Evolutionary conservation across 2,113 vertebrate species (phyloP).

Genomic region (Lathamus discolor): DNA sequence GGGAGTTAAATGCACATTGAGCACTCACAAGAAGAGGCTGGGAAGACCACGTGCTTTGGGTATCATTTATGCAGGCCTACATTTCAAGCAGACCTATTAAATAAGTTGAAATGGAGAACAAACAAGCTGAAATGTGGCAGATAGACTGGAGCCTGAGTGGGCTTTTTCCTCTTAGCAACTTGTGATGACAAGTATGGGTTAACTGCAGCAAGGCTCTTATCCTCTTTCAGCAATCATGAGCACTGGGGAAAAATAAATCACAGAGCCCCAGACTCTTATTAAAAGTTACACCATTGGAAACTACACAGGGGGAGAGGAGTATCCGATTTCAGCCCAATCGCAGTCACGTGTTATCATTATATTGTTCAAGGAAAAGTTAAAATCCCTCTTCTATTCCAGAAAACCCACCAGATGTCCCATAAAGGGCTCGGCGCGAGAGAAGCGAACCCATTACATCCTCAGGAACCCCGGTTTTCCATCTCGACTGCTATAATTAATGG

Average conservation of each 20-base stretch:
- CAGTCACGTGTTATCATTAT: constrained; percentile 18
- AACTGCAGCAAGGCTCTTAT: constrained; percentile 45
- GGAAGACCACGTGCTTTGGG: neutral
- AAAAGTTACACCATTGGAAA: constrained; percentile 64
- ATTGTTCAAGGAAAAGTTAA: constrained; percentile 56
- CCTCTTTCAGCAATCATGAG: constrained; percentile 52
- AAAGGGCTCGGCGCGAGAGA: neutral
- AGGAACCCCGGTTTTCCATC: neutral
- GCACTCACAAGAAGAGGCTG: neutral
- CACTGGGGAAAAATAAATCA: constrained; percentile 69
- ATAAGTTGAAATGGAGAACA: neutral
- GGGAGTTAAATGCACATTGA: neutral
- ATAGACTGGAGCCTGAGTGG: neutral
- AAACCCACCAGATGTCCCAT: constrained; percentile 28
- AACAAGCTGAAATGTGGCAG: neutral
- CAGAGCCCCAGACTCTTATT: constrained; percentile 62
- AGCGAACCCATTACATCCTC: neutral
- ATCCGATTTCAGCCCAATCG: constrained; percentile 62
- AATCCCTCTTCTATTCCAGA: neutral
- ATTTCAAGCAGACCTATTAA: neutral
- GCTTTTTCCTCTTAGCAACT: neutral
- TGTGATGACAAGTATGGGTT: constrained; percentile 19
- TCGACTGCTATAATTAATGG: neutral
- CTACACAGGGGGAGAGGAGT: constrained; percentile 23
- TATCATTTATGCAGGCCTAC: neutral